Conservation (phyloP, 2,888 invertebrate species). For the Subacronicta megacephala region DNA sequence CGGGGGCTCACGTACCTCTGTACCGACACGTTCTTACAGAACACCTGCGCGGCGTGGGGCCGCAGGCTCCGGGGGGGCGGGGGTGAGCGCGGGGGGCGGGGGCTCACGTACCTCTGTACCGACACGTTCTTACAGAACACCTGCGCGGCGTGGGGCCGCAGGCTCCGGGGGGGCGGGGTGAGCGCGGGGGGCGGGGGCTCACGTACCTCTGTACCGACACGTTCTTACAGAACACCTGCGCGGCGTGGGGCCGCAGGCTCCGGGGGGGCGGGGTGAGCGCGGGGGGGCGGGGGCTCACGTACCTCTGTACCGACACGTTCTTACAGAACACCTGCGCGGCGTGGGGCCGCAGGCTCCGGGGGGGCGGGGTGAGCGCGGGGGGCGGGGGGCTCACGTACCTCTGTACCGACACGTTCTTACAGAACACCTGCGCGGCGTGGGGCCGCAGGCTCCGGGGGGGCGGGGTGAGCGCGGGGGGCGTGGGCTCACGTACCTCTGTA, state of each 20-base stretch:
- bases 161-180: neutral
- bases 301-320: conserved; percentile 3
- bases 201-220: conserved; percentile 1
- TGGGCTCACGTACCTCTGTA: conserved; percentile 34
- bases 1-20: neutral
- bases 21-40: neutral
- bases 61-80: conserved; percentile 74
- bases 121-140: conserved; percentile 1
- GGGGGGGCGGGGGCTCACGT: neutral
- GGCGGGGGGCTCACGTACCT: neutral
- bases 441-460: neutral
- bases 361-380: neutral
- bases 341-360: neutral
- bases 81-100: neutral
- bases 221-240: neutral
- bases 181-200: too few relatives aligned
- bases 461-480: neutral
- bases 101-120: neutral
- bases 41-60: neutral
- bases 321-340: neutral
- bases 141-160: neutral
- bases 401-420: conserved; percentile 4
- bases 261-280: neutral
- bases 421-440: neutral
- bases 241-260: too few relatives aligned